These are phyloP conservation scores for Dicerorhinus sumatrensis DNA, from an alignment of 2,113 vertebrate species.

Conservation along the genomic window DNA sequence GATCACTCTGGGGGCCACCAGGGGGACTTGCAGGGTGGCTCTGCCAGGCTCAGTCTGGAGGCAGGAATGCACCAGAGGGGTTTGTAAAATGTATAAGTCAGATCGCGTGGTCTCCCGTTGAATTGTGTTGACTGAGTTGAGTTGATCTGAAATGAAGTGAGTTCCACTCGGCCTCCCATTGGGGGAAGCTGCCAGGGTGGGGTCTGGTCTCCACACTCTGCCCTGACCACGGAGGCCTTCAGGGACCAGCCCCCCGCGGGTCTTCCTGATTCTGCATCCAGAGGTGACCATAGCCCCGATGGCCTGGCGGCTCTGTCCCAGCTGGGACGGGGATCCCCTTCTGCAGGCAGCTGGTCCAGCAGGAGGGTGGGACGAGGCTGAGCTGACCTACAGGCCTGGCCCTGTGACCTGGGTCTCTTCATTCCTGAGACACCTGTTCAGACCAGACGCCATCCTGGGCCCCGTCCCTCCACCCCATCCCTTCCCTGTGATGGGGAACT, in stretches of 20 bases:
- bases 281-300: rapidly evolving
- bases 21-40: rapidly evolving
- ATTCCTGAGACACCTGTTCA: background rate
- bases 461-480: rapidly evolving
- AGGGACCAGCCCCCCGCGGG: background rate
- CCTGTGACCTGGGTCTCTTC: background rate
- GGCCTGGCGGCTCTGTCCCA: background rate
- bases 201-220: background rate
- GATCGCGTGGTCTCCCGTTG: background rate
- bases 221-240: background rate
- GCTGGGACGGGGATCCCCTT: background rate
- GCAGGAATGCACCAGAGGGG: background rate
- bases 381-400: background rate
- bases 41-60: background rate
- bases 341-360: background rate
- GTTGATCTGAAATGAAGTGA: background rate
- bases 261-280: background rate
- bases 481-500: background rate
- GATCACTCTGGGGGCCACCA: rapidly evolving
- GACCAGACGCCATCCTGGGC: rapidly evolving
- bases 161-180: background rate
- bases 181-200: rapidly evolving
- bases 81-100: rapidly evolving
- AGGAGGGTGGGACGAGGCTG: rapidly evolving
- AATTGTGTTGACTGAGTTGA: background rate